Evolutionary conservation across 2,888 invertebrate genomes (phyloP), one percentile per base, ranked within the genome.

Genomic region (Leucania comma): DNA sequence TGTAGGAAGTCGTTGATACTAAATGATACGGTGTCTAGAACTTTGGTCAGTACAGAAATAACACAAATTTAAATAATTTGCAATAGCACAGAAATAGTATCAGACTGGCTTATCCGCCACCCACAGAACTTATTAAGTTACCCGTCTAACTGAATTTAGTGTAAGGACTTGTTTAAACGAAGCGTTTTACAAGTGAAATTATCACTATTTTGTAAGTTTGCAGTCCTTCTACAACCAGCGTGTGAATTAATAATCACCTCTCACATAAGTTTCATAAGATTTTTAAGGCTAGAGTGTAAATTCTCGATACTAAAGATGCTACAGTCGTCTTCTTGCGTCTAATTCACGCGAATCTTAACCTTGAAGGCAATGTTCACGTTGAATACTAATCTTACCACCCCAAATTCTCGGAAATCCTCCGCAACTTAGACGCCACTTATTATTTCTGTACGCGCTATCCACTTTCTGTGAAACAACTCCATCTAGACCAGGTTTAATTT

Each of bases 31-130:
- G 24, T 53, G 58, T 59, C 75, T 68, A 58, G 38, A 67, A 61
- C 26, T 79, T 69, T 54, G 57, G 57, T 26, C 61, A 29, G 32
- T 53, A 38, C 74, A 78, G 80, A 79, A 75, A 80, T 79, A 80
- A 59, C 65, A 59, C 24, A n/a, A n/a, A 75, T 79, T 75, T 80
- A 75, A 75, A 75, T 80, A 80, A 75, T 75, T 68, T 71, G 80
- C 68, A 68, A 65, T 65, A 62, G 48, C 35, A 56, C 62, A 75
- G 80, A 63, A 79, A 80, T 80, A 66, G 65, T 71, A 71, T 32
- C 62, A 42, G 48, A 68, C 68, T 65, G 62, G 68, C 71, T 66
- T 68, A 79, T 68, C 71, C 71, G 12, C 70, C 63, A 59, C 74
- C 79, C 60, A 79, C 79, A 26, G 48, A 62, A 71, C 62, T 80